These are phyloP conservation scores for Euborellia annulipes DNA, from an alignment of 1,140 invertebrate genomes.

Conservation along the genomic window DNA sequence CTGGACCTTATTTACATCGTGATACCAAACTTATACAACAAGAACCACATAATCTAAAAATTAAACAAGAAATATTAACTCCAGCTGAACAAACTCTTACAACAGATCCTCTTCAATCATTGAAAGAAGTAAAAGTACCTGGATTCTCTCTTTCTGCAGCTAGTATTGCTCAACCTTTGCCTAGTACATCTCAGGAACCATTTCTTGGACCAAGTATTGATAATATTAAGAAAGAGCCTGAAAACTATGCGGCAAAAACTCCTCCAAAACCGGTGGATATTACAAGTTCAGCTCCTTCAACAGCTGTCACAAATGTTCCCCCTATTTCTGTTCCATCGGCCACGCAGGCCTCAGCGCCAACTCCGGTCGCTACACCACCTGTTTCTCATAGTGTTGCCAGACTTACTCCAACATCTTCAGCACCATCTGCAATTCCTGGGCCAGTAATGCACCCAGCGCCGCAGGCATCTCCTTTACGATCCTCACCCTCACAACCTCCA, in stretches of 20 bases:
- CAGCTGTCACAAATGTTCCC: constrained; percentile 9
- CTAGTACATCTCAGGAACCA: constrained; percentile 3
- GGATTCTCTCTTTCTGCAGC: constrained; percentile 34
- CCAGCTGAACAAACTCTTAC: constrained; percentile 33
- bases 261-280: neutral
- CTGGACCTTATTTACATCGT: no score
- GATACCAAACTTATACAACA: constrained; percentile 12
- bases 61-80: constrained; percentile 50
- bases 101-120: constrained; percentile 53
- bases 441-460: constrained; percentile 51
- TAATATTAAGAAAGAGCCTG: constrained; percentile 59
- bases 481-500: constrained; percentile 38
- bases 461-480: constrained; percentile 37
- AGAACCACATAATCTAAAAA: constrained; percentile 61
- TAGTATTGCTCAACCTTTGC: constrained; percentile 21
- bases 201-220: constrained; percentile 26
- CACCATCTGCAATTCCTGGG: constrained; percentile 42
- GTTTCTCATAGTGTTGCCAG: constrained; percentile 22
- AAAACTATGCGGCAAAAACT: constrained; percentile 22
- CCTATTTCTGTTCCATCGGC: constrained; percentile 28
- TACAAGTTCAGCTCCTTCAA: neutral
- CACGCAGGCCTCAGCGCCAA: constrained; percentile 26
- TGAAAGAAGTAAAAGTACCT: constrained; percentile 66
- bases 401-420: constrained; percentile 36
- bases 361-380: constrained; percentile 4